A percentile compares a stretch with the other conserved stretches of the same genome.
Evolutionary conservation across 1,140 invertebrate genomes (phyloP).

Genomic region (Philotrypesis tridentata): DNA sequence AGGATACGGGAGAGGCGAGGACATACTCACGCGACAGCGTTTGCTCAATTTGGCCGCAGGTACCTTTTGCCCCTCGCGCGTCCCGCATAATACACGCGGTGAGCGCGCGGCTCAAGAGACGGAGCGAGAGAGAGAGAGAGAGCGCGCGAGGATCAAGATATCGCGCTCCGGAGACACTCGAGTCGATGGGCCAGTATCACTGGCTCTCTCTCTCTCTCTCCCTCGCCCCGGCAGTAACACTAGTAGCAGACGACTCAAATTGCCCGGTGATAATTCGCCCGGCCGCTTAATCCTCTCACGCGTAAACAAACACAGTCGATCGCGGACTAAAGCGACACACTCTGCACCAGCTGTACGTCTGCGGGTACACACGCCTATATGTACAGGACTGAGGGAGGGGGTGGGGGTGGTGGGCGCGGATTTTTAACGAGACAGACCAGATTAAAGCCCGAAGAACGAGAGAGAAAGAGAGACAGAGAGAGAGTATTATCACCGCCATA

Average conservation of each 20-base stretch:
- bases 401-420: constrained; percentile 32
- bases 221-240: neutral
- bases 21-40: constrained; percentile 49
- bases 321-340: constrained; percentile 8
- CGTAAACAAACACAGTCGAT: constrained; percentile 12
- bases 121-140: neutral
- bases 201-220: neutral
- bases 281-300: constrained; percentile 5
- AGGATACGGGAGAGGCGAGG: constrained; percentile 2
- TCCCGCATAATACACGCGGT: too few relatives aligned
- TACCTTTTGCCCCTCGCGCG: too few relatives aligned
- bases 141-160: constrained; percentile 14
- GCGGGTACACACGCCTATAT: constrained; percentile 31
- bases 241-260: constrained; percentile 15
- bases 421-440: constrained; percentile 46
- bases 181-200: constrained; percentile 51
- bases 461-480: too few relatives aligned
- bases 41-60: constrained; percentile 25
- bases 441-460: constrained; percentile 48
- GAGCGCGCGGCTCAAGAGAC: too few relatives aligned
- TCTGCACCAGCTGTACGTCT: neutral
- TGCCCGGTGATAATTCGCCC: constrained; percentile 19
- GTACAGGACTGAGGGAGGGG: constrained; percentile 41
- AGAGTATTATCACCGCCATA: constrained; percentile 67
- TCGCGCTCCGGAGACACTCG: neutral